Percentiles rank a stretch among this genome's conserved stretches.
phyloP scores from a whole-genome alignment of 2,113 vertebrate species.

The Elanoides forficatus region DNA sequence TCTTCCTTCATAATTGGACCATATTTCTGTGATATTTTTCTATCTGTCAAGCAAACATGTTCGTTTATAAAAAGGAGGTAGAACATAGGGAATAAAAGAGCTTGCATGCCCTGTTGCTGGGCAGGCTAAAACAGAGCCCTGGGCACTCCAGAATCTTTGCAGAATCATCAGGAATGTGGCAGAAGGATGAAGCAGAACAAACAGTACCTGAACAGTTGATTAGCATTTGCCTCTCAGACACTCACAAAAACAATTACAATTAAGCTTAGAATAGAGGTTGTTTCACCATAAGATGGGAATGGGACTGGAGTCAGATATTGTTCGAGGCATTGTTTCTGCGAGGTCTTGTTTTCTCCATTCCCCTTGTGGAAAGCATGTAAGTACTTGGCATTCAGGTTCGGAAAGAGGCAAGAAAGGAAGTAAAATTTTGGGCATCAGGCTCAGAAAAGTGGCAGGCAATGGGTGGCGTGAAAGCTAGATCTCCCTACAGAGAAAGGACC shows the following conservation, averaged over 20 bases:
- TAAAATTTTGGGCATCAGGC: not conserved
- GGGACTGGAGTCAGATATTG: not conserved
- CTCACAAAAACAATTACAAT: not conserved
- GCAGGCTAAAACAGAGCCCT: not conserved
- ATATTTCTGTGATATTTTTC: not conserved
- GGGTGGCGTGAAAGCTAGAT: not conserved
- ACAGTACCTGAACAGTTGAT: not conserved
- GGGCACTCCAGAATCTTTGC: not conserved
- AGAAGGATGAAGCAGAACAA: not conserved
- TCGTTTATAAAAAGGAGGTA: not conserved
- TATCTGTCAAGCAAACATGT: not conserved
- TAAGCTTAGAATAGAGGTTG: not conserved
- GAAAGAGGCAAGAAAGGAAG: not conserved
- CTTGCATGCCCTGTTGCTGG: not conserved
- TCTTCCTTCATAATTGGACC: not conserved
- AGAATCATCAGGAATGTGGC: not conserved
- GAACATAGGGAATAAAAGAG: not conserved
- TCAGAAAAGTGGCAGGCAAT: not conserved
- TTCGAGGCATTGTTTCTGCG: not conserved
- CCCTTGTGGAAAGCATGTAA: not conserved
- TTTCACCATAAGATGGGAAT: not conserved
- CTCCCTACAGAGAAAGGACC: not conserved
- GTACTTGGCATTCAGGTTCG: not conserved
- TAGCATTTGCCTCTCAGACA: not conserved
- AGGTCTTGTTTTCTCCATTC: not conserved